phyloP scores from a whole-genome alignment of 2,797 vertebrate genomes.

The Geotrypetes seraphini region DNA sequence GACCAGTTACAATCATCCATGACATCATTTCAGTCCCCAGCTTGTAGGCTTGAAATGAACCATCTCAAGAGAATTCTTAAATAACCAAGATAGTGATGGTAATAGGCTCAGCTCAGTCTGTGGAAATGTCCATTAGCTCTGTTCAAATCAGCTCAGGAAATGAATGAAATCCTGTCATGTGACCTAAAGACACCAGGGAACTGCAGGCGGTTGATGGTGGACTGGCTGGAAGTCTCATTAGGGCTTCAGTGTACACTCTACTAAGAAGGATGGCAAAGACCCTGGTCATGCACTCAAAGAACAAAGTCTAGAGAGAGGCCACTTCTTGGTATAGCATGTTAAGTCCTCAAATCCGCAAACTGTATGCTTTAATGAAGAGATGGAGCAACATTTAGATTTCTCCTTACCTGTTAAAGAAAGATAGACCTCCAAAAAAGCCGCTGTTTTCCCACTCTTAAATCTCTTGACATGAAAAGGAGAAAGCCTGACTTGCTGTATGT shows the following conservation, averaged over 20 bases:
- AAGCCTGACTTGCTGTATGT: too few relatives aligned
- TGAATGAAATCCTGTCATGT: constrained; percentile 4
- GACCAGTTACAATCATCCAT: too few relatives aligned
- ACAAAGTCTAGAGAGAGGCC: neutral
- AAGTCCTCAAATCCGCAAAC: neutral
- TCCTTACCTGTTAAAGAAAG: too few relatives aligned
- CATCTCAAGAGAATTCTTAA: too few relatives aligned
- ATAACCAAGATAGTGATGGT: too few relatives aligned
- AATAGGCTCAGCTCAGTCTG: neutral
- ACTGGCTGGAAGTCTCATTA: constrained; percentile 9
- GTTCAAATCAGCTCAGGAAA: constrained; percentile 7
- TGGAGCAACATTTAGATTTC: too few relatives aligned
- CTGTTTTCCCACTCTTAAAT: too few relatives aligned
- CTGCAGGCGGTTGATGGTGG: neutral
- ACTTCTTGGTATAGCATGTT: neutral
- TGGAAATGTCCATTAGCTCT: neutral
- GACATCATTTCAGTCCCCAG: too few relatives aligned
- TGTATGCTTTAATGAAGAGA: neutral
- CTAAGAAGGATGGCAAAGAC: constrained; percentile 28
- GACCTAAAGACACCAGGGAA: neutral
- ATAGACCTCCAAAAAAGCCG: too few relatives aligned
- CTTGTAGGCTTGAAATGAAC: too few relatives aligned
- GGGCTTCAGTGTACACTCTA: constrained; percentile 19
- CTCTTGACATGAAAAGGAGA: too few relatives aligned
- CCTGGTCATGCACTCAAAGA: neutral